phyloP scores from a whole-genome alignment of 1,140 invertebrate genomes.

The Drosophila melanica region DNA sequence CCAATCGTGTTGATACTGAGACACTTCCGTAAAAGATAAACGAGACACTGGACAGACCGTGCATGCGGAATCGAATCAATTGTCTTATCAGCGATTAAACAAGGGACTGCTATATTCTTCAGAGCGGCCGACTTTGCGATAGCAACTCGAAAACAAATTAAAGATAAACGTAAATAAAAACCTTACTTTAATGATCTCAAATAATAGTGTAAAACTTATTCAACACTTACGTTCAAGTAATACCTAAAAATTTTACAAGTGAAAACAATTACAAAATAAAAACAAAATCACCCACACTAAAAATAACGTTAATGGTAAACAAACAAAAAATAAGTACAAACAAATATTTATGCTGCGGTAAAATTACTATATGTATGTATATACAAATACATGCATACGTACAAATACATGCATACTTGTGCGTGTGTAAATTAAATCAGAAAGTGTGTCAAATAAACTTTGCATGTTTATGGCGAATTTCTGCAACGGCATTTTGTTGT shows the following conservation, averaged over 20 bases:
- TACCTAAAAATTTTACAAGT: background rate
- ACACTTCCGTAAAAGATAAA: slow-evolving; percentile 42
- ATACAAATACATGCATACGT: background rate
- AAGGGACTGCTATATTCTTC: slow-evolving; percentile 15
- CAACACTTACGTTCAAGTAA: background rate
- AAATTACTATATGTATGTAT: slow-evolving; percentile 8
- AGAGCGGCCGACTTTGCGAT: slow-evolving; percentile 11
- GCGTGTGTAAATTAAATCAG: slow-evolving; percentile 42
- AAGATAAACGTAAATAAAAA: slow-evolving; percentile 4
- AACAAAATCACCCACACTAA: slow-evolving; percentile 1
- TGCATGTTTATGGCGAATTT: slow-evolving; percentile 73
- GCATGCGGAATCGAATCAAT: slow-evolving; percentile 6
- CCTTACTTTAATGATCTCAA: background rate
- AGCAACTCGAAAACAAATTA: background rate
- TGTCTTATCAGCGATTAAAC: slow-evolving; percentile 44
- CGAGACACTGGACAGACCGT: background rate
- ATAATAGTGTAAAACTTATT: background rate
- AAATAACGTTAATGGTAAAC: slow-evolving; percentile 10
- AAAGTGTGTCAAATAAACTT: slow-evolving; percentile 72
- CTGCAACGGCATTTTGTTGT: slow-evolving; percentile 38
- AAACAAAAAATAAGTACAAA: background rate
- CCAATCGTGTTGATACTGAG: background rate
- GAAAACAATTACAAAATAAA: background rate
- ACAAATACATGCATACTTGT: slow-evolving; percentile 8
- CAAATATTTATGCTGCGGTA: slow-evolving; percentile 15